Percentiles rank a stretch among this genome's conserved stretches.
Conservation (phyloP, 2,113 vertebrate species). For the Zapus hudsonius region DNA sequence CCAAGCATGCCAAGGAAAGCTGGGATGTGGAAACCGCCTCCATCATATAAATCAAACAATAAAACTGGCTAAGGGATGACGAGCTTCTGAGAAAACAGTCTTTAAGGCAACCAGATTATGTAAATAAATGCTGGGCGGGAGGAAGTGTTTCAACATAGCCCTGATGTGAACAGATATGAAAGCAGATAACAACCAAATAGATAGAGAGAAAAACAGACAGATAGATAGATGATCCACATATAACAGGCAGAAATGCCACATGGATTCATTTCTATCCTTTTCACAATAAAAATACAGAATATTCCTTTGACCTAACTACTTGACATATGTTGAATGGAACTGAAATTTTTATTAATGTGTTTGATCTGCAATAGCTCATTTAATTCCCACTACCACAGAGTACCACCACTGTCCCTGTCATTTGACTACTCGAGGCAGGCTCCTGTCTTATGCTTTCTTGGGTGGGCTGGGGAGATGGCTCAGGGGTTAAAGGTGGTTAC, state of each 20-base stretch:
- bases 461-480: too few species aligned
- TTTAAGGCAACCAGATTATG: not conserved
- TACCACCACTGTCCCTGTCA: too few species aligned
- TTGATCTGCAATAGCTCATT: not conserved
- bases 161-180: not conserved
- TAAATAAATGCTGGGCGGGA: accelerated
- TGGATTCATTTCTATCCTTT: not conserved
- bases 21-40: not conserved
- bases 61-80: not conserved
- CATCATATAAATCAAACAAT: not conserved
- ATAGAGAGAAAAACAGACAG: not conserved
- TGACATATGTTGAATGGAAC: not conserved
- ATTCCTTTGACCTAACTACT: not conserved
- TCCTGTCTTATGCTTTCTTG: too few species aligned
- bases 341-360: not conserved
- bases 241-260: accelerated
- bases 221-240: accelerated
- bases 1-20: not conserved
- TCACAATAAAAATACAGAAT: not conserved
- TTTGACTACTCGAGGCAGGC: too few species aligned
- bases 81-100: not conserved
- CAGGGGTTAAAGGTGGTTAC: too few species aligned
- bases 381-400: not conserved
- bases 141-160: not conserved
- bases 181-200: too few species aligned